Evolutionary conservation across 2,888 invertebrate species (phyloP), one percentile per base, ranked within the genome.

Genomic region (Calliphora vomitoria): DNA sequence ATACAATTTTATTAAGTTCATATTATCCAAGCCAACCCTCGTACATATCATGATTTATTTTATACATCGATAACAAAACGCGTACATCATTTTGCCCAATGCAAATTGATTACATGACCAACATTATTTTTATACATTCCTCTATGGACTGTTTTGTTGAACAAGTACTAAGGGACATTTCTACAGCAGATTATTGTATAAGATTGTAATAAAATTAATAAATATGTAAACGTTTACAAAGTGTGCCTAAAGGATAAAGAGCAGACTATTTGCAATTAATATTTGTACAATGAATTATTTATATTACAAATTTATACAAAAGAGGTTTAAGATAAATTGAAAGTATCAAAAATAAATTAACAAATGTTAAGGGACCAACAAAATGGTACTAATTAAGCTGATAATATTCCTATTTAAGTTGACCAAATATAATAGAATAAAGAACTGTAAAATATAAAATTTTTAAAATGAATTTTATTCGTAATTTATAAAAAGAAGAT

Each of bases 21-120:
- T 1, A 25, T 25, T 25, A 25, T 25, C 25, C 25, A 25, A 25
- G 5, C 44, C 69, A 0, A 53, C 47, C 44, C 79, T 80, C 74
- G 72, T 41, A 72, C 4, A 13, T 53, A 50, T 20, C 38, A 60
- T 74, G 74, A 80, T 74, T 74, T 80, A 85, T 80, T 80, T 85
- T 41, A 31, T 50, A n/a, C 58, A 80, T 25, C 41, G 66, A 58
- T 74, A 74, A 44, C 58, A 68, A 66, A 85, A 68, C 35, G 47
- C 50, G 53, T 74, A 58, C 66, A 80, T 74, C 79, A 74, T 41
- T 60, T 78, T 60, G 25, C 10, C 53, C 79, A 25, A 80, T 85
- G 50, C 79, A 79, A 85, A 85, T 80, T 85, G 84, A 85, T 85
- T 62, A 62, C 60, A 85, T 80, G 74, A 74, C 72, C 72, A 84